Evolutionary conservation across 2,113 vertebrate species (phyloP).

Genomic region (Butorides virescens): DNA sequence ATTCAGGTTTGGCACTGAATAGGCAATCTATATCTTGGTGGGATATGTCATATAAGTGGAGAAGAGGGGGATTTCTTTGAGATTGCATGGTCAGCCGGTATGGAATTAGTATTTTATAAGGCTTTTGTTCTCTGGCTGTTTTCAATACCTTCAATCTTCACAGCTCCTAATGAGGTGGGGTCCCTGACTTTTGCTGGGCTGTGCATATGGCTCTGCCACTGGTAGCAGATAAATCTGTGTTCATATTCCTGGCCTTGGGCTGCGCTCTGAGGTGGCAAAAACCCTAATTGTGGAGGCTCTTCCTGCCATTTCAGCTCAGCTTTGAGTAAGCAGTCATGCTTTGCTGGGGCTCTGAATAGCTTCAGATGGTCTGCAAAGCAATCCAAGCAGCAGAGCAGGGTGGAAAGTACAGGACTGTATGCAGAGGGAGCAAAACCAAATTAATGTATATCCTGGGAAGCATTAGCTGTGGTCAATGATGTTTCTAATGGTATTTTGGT

Average conservation of each 20-base stretch:
- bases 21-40: not conserved
- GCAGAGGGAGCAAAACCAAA: not conserved
- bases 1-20: not conserved
- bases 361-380: not conserved
- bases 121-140: not conserved
- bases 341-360: not conserved
- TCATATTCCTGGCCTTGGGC: not conserved
- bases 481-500: not conserved
- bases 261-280: not conserved
- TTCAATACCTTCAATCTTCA: not conserved
- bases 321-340: not conserved
- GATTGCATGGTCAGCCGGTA: accelerated
- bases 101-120: not conserved
- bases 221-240: accelerated
- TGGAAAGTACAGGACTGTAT: not conserved
- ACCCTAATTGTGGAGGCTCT: not conserved
- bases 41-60: accelerated
- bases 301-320: not conserved
- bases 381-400: not conserved
- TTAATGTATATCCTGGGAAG: not conserved
- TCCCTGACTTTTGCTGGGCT: not conserved
- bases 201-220: not conserved
- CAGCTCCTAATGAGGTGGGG: not conserved
- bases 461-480: accelerated
- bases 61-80: not conserved